Base-by-base conservation (phyloP, 1,140 invertebrate genomes). In the Liolophura sinensis region DNA sequence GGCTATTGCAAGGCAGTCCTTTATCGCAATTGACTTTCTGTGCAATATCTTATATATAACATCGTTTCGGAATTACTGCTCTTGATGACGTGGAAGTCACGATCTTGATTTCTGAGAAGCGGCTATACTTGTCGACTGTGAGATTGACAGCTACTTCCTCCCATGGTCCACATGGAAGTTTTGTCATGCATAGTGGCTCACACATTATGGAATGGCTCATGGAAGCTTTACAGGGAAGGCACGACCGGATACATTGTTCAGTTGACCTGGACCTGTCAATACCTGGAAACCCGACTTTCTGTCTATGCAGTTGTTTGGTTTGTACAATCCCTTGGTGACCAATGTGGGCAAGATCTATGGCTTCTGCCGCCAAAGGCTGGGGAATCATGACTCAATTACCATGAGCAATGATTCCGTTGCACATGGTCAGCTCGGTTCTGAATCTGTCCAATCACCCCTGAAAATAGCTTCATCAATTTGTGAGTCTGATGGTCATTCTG, bases 211-310 rank as follows among this genome's bases (percentile, higher is more conserved):
- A 59, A 11, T 55, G 47, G 27, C 55, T 48, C 18, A 54, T 61
- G 14, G 67, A 48, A 16, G 71, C 57, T 65, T 72, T 68, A 69
- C 77, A 80, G 16, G 71, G 68, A 20, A 79, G 61, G 60, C 78
- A 79, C 9, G 40, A 47, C 64, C 69, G 71, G 14, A 76, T 61
- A 50, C 55, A 25, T 9, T 69, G 24, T 65, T 80, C 77, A 18
- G 78, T 75, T 24, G 67, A 15, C 60, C n/a, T n/a, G n/a, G n/a
- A n/a, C n/a, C 62, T 65, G 63, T 81, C 78, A 14, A 80, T 70
- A 20, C 69, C 64, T 31, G 76, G 78, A 57, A 79, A 82, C 75
- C 77, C 80, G 9, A 81, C 76, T 60, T 78, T 80, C 58, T 74
- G 68, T 47, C 76, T 59, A 9, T 80, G 57, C 12, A 78, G 65